Conservation (phyloP, 2,113 vertebrate species). For the Petromus typicus region DNA sequence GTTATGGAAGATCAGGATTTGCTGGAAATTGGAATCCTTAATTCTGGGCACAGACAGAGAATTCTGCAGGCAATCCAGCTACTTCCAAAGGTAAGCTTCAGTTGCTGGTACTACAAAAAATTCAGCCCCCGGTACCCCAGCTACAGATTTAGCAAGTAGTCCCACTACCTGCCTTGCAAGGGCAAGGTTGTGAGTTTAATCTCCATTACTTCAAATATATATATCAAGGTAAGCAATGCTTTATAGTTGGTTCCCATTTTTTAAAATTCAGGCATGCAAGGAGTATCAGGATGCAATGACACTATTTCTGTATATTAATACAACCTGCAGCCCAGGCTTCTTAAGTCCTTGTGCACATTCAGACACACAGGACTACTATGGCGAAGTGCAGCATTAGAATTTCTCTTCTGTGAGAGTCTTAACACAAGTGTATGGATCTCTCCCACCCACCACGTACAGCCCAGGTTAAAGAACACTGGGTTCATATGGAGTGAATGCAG, state of each 20-base stretch:
- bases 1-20: conserved; percentile 99
- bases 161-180: too few relatives aligned
- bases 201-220: too few relatives aligned
- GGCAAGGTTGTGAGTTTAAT: too few relatives aligned
- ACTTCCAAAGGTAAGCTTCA: conserved; percentile 93
- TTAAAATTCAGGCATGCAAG: not conserved
- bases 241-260: not conserved
- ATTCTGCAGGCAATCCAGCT: conserved; percentile 99
- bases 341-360: not conserved
- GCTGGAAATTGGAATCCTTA: conserved; percentile 98
- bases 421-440: not conserved
- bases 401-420: not conserved
- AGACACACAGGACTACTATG: not conserved
- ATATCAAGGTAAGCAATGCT: too few relatives aligned
- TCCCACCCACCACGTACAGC: not conserved
- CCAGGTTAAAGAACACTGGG: not conserved
- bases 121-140: too few relatives aligned
- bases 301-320: not conserved
- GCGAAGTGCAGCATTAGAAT: not conserved
- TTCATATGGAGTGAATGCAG: not conserved
- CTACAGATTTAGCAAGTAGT: too few relatives aligned
- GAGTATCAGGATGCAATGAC: not conserved
- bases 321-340: not conserved
- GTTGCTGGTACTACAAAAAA: not conserved
- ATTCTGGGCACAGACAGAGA: conserved; percentile 97